Conservation (phyloP, 1,140 invertebrate species). For the Aphaenogaster ashmeadi region DNA sequence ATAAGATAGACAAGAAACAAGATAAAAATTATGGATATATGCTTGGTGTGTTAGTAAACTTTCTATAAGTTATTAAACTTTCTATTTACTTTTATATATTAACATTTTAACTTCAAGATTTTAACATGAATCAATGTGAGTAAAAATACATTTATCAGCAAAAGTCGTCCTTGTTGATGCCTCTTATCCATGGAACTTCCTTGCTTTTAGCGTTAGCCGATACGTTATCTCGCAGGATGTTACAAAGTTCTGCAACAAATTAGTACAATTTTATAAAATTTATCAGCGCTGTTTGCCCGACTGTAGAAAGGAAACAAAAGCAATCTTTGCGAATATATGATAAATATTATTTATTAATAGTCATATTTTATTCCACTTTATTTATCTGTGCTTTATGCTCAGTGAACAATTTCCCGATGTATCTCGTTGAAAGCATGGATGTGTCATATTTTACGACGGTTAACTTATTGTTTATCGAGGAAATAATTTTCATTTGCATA, state of each 20-base stretch:
- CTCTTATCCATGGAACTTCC: constrained; percentile 63
- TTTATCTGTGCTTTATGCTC: not conserved
- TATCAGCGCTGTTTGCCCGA: not conserved
- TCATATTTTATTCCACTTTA: constrained; percentile 8
- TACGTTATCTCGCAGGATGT: constrained; percentile 67
- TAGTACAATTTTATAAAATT: constrained; percentile 7
- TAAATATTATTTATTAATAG: not conserved
- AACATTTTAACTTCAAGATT: not conserved
- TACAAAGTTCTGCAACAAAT: constrained; percentile 65
- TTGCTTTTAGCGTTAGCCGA: constrained; percentile 38
- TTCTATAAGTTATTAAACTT: not conserved
- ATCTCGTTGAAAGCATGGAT: not conserved
- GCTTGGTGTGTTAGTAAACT: not conserved
- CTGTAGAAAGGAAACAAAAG: not conserved
- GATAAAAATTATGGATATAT: not conserved
- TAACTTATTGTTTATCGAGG: not conserved
- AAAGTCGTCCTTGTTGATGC: constrained; percentile 12
- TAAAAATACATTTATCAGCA: constrained; percentile 36
- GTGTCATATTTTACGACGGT: not conserved
- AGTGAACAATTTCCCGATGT: not conserved
- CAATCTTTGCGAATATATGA: not conserved
- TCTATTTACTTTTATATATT: not conserved
- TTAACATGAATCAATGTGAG: not conserved
- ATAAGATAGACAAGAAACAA: not conserved
- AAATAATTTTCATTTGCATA: constrained; percentile 11